A percentile compares a stretch with the other conserved stretches of the same genome.
Conservation (phyloP, 2,113 vertebrate species). For the Harpagus bidentatus region DNA sequence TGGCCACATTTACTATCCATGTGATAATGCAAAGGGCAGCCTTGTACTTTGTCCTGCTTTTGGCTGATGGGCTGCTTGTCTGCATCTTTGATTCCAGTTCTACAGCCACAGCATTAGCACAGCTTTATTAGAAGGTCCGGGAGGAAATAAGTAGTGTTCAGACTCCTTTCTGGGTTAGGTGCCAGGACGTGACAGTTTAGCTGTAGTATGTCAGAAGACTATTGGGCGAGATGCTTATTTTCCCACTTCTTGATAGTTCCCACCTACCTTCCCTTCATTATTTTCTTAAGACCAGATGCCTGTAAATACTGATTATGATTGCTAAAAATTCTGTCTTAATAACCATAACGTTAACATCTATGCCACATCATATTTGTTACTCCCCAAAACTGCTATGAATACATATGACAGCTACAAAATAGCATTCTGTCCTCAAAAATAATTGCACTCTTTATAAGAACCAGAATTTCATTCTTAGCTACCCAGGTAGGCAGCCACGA, state of each 20-base stretch:
- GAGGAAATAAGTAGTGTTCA: neutral
- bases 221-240: neutral
- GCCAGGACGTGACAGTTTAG: neutral
- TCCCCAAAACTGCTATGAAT: neutral
- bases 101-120: neutral
- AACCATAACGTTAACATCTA: neutral
- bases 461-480: neutral
- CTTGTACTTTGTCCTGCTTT: neutral
- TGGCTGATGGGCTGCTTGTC: neutral
- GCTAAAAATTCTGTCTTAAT: neutral
- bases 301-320: neutral
- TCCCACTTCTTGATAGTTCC: neutral
- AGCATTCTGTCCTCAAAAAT: neutral
- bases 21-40: neutral
- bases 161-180: neutral
- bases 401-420: neutral
- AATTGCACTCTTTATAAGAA: neutral
- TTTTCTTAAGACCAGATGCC: neutral
- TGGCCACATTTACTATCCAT: fast-evolving
- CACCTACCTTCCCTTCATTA: neutral
- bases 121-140: neutral
- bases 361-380: neutral
- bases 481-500: neutral
- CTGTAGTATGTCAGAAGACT: neutral
- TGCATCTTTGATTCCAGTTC: neutral